Evolutionary conservation across 2,888 invertebrate genomes (phyloP).

Genomic region (Miltochrista miniata): DNA sequence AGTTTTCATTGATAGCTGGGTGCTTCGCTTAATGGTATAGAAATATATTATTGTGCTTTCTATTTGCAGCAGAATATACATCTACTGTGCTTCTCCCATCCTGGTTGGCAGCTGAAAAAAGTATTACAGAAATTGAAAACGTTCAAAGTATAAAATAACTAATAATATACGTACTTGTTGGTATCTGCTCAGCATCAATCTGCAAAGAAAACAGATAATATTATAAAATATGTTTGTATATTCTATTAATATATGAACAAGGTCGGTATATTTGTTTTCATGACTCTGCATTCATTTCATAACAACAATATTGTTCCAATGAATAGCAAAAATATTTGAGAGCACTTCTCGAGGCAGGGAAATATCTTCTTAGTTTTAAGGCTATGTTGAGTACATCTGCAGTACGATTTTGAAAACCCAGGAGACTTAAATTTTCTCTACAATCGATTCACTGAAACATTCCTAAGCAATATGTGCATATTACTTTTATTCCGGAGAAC

Average conservation of each 20-base stretch:
- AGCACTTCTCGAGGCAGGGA: too few relatives aligned
- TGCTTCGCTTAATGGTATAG: too few relatives aligned
- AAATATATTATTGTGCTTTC: neutral
- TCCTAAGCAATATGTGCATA: too few relatives aligned
- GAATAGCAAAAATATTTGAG: neutral
- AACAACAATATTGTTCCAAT: neutral
- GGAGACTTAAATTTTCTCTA: too few relatives aligned
- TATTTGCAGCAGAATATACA: too few relatives aligned
- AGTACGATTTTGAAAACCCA: too few relatives aligned
- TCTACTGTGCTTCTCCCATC: too few relatives aligned
- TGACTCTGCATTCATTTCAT: neutral
- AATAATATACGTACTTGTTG: slow-evolving; percentile 22
- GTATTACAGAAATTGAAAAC: neutral
- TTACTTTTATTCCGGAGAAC: too few relatives aligned
- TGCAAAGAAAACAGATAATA: slow-evolving; percentile 16
- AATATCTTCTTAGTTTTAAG: too few relatives aligned
- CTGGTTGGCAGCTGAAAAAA: neutral
- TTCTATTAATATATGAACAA: neutral
- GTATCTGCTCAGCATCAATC: slow-evolving; percentile 19
- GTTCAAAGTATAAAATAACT: neutral
- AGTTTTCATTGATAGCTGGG: too few relatives aligned
- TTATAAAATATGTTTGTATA: neutral
- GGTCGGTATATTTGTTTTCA: neutral
- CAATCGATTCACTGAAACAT: too few relatives aligned
- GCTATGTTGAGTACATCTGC: too few relatives aligned